Evolutionary conservation across 2,888 invertebrate genomes (phyloP).

Genomic region (Selenia dentaria): DNA sequence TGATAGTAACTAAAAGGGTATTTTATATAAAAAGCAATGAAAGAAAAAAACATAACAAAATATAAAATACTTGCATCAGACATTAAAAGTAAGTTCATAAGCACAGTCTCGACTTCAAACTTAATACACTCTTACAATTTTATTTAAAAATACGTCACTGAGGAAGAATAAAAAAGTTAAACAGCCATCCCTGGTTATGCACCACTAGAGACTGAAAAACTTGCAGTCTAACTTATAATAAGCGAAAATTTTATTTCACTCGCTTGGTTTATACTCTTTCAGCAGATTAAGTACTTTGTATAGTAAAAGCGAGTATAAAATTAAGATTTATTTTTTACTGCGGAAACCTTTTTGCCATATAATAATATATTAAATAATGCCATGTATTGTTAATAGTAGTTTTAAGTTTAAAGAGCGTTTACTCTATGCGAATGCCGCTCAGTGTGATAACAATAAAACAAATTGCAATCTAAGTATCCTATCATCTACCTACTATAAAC

Average conservation of each 20-base stretch:
- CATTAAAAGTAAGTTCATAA: slow-evolving; percentile 5
- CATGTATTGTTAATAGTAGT: too few species aligned
- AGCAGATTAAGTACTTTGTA: slow-evolving; percentile 9
- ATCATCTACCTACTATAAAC: too few species aligned
- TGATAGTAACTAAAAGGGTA: too few species aligned
- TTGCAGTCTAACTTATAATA: slow-evolving; percentile 48
- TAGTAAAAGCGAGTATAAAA: not conserved
- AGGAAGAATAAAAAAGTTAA: slow-evolving; percentile 54
- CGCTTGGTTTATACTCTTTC: slow-evolving; percentile 32
- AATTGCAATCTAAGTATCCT: too few species aligned
- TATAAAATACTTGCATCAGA: not conserved
- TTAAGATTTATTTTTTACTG: too few species aligned
- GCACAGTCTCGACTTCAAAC: slow-evolving; percentile 46
- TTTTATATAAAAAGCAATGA: too few species aligned
- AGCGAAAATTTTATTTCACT: slow-evolving; percentile 47
- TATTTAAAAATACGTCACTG: slow-evolving; percentile 51
- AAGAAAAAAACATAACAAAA: too few species aligned
- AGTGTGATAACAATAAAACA: too few species aligned
- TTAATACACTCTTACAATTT: slow-evolving; percentile 52
- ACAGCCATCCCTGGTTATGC: slow-evolving; percentile 47
- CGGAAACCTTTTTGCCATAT: too few species aligned
- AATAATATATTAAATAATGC: too few species aligned
- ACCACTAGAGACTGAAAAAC: slow-evolving; percentile 52
- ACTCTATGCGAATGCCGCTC: too few species aligned
- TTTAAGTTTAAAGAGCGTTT: too few species aligned